These are phyloP conservation scores for Xerus rutilus DNA, from an alignment of 2,797 vertebrate species.

Conservation along the genomic window DNA sequence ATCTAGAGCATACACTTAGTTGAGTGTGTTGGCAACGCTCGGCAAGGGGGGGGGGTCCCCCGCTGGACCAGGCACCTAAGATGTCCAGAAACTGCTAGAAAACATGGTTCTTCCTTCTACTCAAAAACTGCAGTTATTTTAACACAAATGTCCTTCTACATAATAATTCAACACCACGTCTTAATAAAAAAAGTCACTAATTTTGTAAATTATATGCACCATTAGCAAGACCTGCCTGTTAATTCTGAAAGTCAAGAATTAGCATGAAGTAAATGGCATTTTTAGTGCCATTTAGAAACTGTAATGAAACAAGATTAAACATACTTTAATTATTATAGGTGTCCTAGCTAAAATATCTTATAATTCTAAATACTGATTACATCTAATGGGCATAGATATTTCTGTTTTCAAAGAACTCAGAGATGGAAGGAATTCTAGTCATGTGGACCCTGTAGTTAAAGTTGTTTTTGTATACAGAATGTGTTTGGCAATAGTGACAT, in stretches of 20 bases:
- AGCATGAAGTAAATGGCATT: slow-evolving; percentile 58
- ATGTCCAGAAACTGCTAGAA: background rate
- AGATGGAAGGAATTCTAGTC: slow-evolving; percentile 53
- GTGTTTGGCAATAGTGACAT: slow-evolving; percentile 5
- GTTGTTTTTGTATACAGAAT: slow-evolving; percentile 39
- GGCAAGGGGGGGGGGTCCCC: background rate
- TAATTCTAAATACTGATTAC: slow-evolving; percentile 58
- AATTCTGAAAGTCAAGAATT: slow-evolving; percentile 67
- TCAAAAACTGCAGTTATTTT: slow-evolving; percentile 44
- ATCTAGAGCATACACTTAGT: background rate
- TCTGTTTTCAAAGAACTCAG: slow-evolving; percentile 35
- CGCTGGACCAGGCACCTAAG: background rate
- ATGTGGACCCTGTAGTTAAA: background rate
- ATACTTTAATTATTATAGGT: slow-evolving; percentile 56
- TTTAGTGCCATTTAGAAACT: slow-evolving; percentile 64
- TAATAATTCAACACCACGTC: slow-evolving; percentile 56
- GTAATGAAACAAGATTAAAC: slow-evolving; percentile 53
- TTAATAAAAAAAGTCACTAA: slow-evolving; percentile 68
- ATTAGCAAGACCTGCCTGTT: slow-evolving; percentile 67
- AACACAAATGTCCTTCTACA: slow-evolving; percentile 20
- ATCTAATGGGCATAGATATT: background rate
- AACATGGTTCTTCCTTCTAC: background rate
- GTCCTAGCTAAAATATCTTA: slow-evolving; percentile 60
- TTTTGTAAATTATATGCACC: slow-evolving; percentile 69
- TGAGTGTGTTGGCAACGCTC: background rate